Percentiles rank a stretch among this genome's conserved stretches.
Evolutionary conservation across 2,797 vertebrate genomes (phyloP).

Genomic region (Lemur catta): DNA sequence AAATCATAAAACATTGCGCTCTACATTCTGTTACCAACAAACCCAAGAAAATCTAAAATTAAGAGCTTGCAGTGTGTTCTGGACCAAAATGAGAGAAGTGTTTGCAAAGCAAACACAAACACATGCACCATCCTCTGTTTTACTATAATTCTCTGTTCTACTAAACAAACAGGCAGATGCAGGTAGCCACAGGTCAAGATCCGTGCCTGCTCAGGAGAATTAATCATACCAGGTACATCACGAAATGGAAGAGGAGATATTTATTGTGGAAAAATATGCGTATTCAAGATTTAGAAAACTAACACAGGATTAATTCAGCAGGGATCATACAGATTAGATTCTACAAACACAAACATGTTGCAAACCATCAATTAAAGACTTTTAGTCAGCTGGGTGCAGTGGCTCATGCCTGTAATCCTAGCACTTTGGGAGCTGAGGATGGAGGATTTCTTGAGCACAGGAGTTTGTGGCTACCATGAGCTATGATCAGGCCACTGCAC

Average conservation of each 20-base stretch:
- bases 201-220: constrained; percentile 8
- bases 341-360: background rate
- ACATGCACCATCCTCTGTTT: background rate
- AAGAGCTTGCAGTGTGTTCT: background rate
- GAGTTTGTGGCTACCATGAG: too few relatives aligned
- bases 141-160: background rate
- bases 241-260: background rate
- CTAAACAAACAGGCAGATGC: background rate
- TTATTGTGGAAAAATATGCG: background rate
- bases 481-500: too few relatives aligned
- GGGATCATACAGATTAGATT: background rate
- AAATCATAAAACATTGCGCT: background rate
- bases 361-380: background rate
- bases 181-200: background rate
- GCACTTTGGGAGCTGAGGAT: background rate
- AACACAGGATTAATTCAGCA: background rate
- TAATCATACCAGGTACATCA: background rate
- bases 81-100: background rate
- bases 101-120: background rate
- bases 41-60: background rate
- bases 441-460: background rate
- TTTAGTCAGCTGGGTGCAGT: background rate
- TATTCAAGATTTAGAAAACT: constrained; percentile 27
- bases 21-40: background rate
- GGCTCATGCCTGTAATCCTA: background rate